Base-by-base conservation (phyloP, 2,113 vertebrate species). In the Silurus asotus region DNA sequence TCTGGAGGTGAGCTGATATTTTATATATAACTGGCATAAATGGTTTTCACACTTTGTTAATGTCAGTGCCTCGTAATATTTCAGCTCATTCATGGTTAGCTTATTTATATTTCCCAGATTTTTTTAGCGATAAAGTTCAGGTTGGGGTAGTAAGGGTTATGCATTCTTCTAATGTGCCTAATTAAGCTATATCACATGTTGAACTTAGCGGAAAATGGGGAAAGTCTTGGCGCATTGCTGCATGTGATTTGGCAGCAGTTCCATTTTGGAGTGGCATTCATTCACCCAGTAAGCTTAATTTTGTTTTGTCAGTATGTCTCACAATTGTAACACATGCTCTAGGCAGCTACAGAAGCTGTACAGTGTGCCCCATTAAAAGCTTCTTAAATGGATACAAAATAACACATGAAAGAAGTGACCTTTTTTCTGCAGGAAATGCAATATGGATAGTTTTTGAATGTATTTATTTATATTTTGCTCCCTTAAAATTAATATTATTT, bases 121-220 rank as follows among this genome's bases (percentile, higher is more conserved):
- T 88, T 85, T 87, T 84, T 88, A 2, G 20, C 72, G 77, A 37
- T 37, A 37, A 3, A 37, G 37, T 90, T 79, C 28, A 84, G 86
- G 86, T 81, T 49, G 8, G 89, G 88, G 88, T 77, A 25, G 23
- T 7, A 25, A 25, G 74, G 91, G 90, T 91, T 91, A 89, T 69
- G 15, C 86, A 88, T 92, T 91, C 90, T 90, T 87, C 88, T 82
- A 83, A 90, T 88, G 82, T 86, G 90, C 90, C 91, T 88, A 89
- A 89, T 51, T 93, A 92, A 92, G 92, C 91, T 92, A 88, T 89
- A 90, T 94, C 91, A 92, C 89, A 86, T 65, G 89, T 69, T 58
- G 14, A 55, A 84, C 84, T 92, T 87, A 84, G 89, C 81, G 88
- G 48, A 75, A 75, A 75, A 13, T 53, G 19, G 51, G 48, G 19